A percentile compares a stretch with the other conserved stretches of the same genome.
These are phyloP conservation scores for Rissa tridactyla DNA, from an alignment of 2,113 vertebrate species.

Conservation along the genomic window DNA sequence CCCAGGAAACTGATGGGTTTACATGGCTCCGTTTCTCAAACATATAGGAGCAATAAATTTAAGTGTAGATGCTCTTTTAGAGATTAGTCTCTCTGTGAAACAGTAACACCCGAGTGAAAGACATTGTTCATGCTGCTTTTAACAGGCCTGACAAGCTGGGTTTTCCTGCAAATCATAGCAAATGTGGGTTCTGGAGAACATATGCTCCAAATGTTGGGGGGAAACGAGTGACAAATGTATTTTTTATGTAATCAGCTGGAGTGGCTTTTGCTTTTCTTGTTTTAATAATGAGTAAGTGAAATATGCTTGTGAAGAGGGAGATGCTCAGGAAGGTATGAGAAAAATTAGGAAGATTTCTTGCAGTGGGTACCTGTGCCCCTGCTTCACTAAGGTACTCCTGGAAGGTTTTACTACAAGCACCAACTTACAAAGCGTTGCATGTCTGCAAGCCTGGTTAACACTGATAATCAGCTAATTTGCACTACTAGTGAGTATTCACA, in stretches of 20 bases:
- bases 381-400: background rate
- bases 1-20: background rate
- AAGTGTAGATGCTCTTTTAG: constrained; percentile 2
- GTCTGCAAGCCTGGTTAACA: background rate
- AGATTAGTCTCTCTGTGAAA: background rate
- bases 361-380: background rate
- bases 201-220: background rate
- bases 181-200: background rate
- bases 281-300: constrained; percentile 19
- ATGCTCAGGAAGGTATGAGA: background rate
- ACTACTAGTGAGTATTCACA: background rate
- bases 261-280: background rate
- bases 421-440: background rate
- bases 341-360: background rate
- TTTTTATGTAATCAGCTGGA: background rate
- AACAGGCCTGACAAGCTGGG: constrained; percentile 4
- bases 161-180: constrained; percentile 14
- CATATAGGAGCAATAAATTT: background rate
- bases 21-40: background rate
- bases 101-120: background rate
- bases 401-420: background rate
- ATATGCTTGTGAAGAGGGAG: background rate
- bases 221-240: background rate
- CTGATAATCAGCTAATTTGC: background rate
- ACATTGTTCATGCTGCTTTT: background rate